A percentile compares a stretch with the other conserved stretches of the same genome.
These are phyloP conservation scores for Holocentrus rufus DNA, from an alignment of 2,797 vertebrate species.

Conservation along the genomic window DNA sequence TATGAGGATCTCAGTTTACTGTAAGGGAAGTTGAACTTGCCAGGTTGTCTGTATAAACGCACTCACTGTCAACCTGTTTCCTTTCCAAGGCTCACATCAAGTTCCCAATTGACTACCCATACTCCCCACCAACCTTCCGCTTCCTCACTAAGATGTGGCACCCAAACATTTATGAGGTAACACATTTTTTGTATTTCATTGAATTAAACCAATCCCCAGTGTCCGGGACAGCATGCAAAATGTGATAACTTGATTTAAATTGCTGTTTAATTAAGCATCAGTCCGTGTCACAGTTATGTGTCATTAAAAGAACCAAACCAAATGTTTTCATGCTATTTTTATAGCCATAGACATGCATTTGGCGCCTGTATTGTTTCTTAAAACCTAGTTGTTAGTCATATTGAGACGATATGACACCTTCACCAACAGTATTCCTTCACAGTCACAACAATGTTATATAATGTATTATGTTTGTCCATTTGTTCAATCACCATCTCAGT, in stretches of 20 bases:
- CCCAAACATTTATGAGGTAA: constrained; percentile 99
- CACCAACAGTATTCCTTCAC: not conserved
- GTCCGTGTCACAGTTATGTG: not conserved
- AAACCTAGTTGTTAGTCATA: not conserved
- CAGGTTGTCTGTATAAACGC: constrained; percentile 12
- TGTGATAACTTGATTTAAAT: too few relatives aligned
- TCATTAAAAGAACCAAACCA: not conserved
- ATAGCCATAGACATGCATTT: not conserved
- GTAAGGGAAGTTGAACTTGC: not conserved
- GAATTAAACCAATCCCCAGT: not conserved
- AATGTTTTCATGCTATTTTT: not conserved
- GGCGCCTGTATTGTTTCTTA: not conserved
- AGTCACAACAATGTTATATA: not conserved
- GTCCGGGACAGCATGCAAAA: too few relatives aligned
- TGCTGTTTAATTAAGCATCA: not conserved
- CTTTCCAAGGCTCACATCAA: constrained; percentile 94
- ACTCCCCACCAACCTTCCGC: constrained; percentile 98
- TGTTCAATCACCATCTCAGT: not conserved
- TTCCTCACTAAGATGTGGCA: constrained; percentile 99
- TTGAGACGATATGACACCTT: not conserved
- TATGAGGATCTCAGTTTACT: not conserved
- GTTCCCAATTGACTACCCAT: constrained; percentile 98
- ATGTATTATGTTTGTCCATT: constrained; percentile 6
- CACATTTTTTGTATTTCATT: constrained; percentile 1
- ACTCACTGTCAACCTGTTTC: constrained; percentile 38